Percentiles rank a stretch among this genome's conserved stretches.
Conservation (phyloP, 2,888 invertebrate species). For the Stenichneumon culpator region DNA sequence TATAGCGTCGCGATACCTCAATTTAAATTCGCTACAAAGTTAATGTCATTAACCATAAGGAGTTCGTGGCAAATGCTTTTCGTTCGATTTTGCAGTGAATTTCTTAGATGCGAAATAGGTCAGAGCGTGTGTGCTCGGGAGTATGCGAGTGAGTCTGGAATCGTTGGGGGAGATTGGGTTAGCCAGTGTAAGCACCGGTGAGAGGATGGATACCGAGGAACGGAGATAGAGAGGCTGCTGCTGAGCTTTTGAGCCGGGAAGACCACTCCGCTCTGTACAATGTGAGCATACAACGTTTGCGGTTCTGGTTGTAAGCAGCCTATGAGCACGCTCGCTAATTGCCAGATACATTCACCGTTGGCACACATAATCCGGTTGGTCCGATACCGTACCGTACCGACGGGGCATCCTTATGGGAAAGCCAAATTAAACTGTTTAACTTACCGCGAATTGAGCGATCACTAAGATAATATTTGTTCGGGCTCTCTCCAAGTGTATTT, state of each 20-base stretch:
- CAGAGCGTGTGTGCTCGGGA: neutral
- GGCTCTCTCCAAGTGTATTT: neutral
- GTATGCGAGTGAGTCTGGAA: slow-evolving; percentile 6
- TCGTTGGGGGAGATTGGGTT: slow-evolving; percentile 12
- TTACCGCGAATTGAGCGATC: slow-evolving; percentile 20
- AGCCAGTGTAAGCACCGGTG: neutral
- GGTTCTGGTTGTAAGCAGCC: slow-evolving; percentile 1
- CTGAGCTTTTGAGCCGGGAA: slow-evolving; percentile 11
- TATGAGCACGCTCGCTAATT: slow-evolving; percentile 23
- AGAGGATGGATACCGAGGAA: neutral
- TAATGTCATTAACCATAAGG: neutral
- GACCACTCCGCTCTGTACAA: slow-evolving; percentile 5
- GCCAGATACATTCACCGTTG: slow-evolving; percentile 1
- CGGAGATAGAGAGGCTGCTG: neutral
- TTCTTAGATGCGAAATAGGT: slow-evolving; percentile 7
- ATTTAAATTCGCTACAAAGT: too few relatives aligned
- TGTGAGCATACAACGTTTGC: neutral
- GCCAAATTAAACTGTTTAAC: slow-evolving; percentile 35
- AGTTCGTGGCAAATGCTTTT: neutral
- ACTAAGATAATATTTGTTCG: slow-evolving; percentile 25
- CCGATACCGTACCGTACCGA: neutral
- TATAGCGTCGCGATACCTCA: too few relatives aligned
- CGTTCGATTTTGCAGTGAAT: neutral
- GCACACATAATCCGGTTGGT: neutral
- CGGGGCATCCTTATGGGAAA: neutral